phyloP scores from a whole-genome alignment of 2,888 invertebrate species.

The Drosophila paranaensis region DNA sequence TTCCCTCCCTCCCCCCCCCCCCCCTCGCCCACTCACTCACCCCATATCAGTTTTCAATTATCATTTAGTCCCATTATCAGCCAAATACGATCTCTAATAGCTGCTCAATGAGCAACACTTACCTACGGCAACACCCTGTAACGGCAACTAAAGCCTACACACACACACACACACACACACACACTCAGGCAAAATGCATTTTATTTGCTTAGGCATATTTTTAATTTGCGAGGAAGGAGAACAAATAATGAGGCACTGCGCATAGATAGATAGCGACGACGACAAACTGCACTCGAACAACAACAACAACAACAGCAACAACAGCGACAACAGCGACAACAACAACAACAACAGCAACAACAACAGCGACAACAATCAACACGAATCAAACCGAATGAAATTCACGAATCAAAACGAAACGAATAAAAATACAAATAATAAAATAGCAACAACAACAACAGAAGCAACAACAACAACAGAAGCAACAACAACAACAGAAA shows the following conservation, averaged over 20 bases:
- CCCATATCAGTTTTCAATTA: constrained; percentile 1
- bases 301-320: not conserved
- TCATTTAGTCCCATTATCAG: constrained; percentile 1
- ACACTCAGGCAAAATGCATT: constrained; percentile 42
- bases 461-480: constrained; percentile 68
- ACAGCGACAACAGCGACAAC: constrained; percentile 34
- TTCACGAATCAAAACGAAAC: constrained; percentile 39
- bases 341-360: constrained; percentile 1
- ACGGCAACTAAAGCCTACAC: constrained; percentile 43
- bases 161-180: constrained; percentile 11
- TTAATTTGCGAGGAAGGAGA: constrained; percentile 82
- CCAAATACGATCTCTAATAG: not conserved
- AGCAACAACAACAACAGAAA: constrained; percentile 63
- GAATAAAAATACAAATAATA: constrained; percentile 76
- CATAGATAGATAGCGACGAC: constrained; percentile 38
- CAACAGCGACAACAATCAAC: constrained; percentile 14
- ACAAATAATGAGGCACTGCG: constrained; percentile 70
- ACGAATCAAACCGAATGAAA: constrained; percentile 23
- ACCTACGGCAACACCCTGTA: constrained; percentile 53
- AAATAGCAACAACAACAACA: constrained; percentile 79
- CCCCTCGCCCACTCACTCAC: not conserved
- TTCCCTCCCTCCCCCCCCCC: no score
- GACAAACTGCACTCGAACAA: constrained; percentile 36
- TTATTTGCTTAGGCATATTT: constrained; percentile 79
- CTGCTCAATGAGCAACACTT: constrained; percentile 8